Percentiles rank a stretch among this genome's conserved stretches.
These are phyloP conservation scores for Paramormyrops kingsleyae DNA, from an alignment of 2,113 vertebrate species.

Conservation along the genomic window DNA sequence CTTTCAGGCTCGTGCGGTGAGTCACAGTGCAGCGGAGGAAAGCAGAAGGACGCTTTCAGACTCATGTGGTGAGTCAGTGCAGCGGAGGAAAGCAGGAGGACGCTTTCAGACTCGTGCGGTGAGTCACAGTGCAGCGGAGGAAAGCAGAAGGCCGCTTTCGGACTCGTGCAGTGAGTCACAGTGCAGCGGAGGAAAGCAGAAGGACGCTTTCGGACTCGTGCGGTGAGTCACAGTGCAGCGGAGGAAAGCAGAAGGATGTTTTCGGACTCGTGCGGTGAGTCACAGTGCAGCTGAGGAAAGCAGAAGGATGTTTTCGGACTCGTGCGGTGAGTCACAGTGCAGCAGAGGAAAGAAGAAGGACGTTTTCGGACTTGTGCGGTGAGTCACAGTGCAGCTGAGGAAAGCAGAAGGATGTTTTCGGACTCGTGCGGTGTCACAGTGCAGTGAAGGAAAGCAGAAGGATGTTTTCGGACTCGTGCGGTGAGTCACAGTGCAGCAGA, in stretches of 20 bases:
- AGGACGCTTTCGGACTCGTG: not conserved
- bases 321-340: not conserved
- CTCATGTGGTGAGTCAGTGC: not conserved
- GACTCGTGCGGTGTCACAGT: not conserved
- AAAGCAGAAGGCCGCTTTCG: not conserved
- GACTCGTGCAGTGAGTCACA: not conserved
- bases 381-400: not conserved
- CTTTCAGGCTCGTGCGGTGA: not conserved
- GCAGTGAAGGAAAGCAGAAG: not conserved
- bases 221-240: not conserved
- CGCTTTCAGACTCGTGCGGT: rapidly evolving
- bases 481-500: not conserved
- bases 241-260: not conserved
- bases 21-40: not conserved
- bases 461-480: not conserved
- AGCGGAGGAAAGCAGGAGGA: not conserved
- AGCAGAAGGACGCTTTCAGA: not conserved
- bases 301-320: not conserved
- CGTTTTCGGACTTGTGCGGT: not conserved
- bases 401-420: not conserved
- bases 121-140: not conserved
- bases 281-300: not conserved
- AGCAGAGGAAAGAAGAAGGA: not conserved
- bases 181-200: not conserved
- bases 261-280: not conserved